Evolutionary conservation across 2,888 invertebrate species (phyloP), one percentile per base, ranked within the genome.

Genomic region (Cephus nigrinus): DNA sequence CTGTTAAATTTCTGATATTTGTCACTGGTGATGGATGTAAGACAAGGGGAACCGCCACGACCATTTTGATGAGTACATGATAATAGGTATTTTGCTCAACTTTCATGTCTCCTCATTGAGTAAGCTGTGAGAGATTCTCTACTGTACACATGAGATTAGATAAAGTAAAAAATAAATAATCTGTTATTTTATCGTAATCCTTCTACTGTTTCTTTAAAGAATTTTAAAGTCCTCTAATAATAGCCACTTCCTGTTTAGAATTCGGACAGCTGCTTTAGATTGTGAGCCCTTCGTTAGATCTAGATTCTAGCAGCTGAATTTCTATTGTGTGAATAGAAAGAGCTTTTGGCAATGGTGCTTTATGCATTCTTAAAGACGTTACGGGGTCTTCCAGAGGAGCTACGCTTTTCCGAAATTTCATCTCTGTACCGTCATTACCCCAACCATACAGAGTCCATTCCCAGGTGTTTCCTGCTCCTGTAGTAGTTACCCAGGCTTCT

Each of bases 401-500:
- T 4, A 91, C 87, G 36, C 80, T 82, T 78, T 86, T 86, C 11
- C 84, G 80, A 15, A 88, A 81, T 73, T 85, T 86, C 12, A 91
- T 73, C 79, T 88, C 85, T 0, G 83, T 85, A 33, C 84, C 87
- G 11, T 86, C 80, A 0, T 80, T 76, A 31, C 84, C 85, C 76
- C 77, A 78, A 33, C 84, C 88, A n/a, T 84, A 81, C 31, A 91
- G 76, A 68, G 76, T 83, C 91, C 91, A 91, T 78, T 89, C 86
- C 84, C 89, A 89, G 34, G 75, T 76, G 55, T 81, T 85, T 2
- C 75, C 69, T 3, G 80, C 80, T 2, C 84, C 76, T n/a, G 84
- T 84, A 12, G 80, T 76, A 30, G 73, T 80, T 23, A 89, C 80
- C 88, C 87, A 89, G 33, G 86, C 83, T 11, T 74, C 80, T 34